Evolutionary conservation across 1,140 invertebrate species (phyloP).

Genomic region (Heliconius melpomene): DNA sequence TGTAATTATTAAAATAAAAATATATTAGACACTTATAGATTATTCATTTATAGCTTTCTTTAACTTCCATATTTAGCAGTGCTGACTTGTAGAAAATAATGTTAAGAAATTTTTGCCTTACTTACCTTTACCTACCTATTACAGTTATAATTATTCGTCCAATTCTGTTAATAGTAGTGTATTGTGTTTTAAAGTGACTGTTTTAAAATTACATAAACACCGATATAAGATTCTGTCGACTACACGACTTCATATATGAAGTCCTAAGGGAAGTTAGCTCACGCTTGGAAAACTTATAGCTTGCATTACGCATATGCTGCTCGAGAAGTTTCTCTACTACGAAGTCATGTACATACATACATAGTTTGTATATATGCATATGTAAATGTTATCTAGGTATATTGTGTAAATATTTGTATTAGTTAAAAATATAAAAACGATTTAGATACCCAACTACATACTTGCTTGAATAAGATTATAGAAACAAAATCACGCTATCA

Average conservation of each 20-base stretch:
- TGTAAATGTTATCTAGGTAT: background rate
- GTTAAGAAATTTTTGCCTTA: too few species aligned
- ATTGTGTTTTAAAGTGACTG: too few species aligned
- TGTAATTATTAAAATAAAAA: background rate
- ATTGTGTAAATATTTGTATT: background rate
- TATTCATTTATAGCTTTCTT: background rate
- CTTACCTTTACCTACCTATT: too few species aligned
- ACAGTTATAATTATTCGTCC: too few species aligned
- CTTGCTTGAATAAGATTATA: background rate
- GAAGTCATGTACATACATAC: conserved; percentile 1
- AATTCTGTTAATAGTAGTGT: background rate
- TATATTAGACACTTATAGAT: background rate
- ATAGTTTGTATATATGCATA: background rate
- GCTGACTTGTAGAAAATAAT: too few species aligned
- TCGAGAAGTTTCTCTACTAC: conserved; percentile 28
- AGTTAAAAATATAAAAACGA: background rate
- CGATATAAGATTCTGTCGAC: conserved; percentile 11
- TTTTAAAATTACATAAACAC: background rate
- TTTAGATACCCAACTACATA: background rate
- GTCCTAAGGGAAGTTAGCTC: conserved; percentile 20
- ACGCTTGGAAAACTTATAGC: conserved; percentile 33
- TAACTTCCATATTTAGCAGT: too few species aligned
- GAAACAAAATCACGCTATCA: too few species aligned
- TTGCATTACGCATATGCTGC: conserved; percentile 32
- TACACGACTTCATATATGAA: conserved; percentile 14